These are phyloP conservation scores for Papilio elwesi DNA, from an alignment of 2,888 invertebrate genomes.

Conservation along the genomic window DNA sequence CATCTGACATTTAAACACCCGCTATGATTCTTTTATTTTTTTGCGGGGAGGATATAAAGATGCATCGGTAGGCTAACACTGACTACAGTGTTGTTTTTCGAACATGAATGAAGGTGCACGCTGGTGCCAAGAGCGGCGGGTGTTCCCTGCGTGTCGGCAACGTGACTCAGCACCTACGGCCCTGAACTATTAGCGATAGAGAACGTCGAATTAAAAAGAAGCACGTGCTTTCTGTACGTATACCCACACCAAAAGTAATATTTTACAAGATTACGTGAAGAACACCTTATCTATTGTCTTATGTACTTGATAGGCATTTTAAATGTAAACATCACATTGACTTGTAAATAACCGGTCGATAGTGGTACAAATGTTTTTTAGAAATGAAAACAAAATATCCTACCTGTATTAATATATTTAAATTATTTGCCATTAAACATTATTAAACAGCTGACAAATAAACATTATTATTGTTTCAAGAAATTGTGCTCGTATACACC, in stretches of 20 bases:
- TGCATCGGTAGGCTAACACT: slow-evolving; percentile 22
- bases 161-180: slow-evolving; percentile 63
- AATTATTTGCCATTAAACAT: no score
- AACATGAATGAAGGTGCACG: slow-evolving; percentile 48
- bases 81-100: slow-evolving; percentile 25
- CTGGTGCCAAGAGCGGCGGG: slow-evolving; percentile 70
- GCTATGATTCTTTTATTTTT: slow-evolving; percentile 1
- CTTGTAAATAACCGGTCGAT: neutral
- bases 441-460: no score
- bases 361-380: neutral
- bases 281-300: neutral
- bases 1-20: neutral
- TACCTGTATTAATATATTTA: neutral
- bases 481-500: no score
- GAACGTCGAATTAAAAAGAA: slow-evolving; percentile 51
- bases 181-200: slow-evolving; percentile 71
- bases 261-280: no score
- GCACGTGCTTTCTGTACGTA: slow-evolving; percentile 17
- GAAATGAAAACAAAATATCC: neutral
- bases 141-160: slow-evolving; percentile 71
- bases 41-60: neutral
- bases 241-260: neutral
- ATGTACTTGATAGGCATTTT: neutral
- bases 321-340: neutral
- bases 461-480: no score